These are phyloP conservation scores for Griposia aprilina DNA, from an alignment of 2,888 invertebrate species.

Conservation along the genomic window DNA sequence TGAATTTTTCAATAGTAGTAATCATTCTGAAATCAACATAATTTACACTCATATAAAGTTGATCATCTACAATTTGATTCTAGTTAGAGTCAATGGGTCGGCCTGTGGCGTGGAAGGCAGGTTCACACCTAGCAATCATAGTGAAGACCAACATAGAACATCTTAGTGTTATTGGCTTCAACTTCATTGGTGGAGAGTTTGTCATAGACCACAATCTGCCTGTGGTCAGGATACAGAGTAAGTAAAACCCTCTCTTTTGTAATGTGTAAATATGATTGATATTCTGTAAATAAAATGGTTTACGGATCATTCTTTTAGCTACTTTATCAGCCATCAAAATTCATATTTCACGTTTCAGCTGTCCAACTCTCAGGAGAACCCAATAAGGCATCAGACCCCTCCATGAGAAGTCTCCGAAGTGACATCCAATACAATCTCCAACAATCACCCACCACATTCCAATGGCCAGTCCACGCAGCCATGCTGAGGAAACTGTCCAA, in stretches of 20 bases:
- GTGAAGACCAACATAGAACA: constrained; percentile 94
- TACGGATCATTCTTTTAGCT: too few relatives aligned
- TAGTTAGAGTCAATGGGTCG: constrained; percentile 95
- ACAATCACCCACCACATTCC: constrained; percentile 75
- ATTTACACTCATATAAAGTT: neutral
- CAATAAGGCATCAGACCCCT: constrained; percentile 85
- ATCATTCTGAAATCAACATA: neutral
- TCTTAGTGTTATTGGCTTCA: constrained; percentile 93
- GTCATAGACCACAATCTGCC: constrained; percentile 94
- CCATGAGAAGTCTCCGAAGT: constrained; percentile 86
- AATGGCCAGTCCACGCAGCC: constrained; percentile 86
- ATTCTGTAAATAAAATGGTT: too few relatives aligned
- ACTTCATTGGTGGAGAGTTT: constrained; percentile 93
- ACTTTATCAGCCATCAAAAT: neutral
- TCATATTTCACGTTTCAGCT: constrained; percentile 75
- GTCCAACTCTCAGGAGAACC: constrained; percentile 86
- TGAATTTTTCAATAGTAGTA: neutral
- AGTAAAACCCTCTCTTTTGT: constrained; percentile 74
- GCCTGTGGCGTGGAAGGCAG: constrained; percentile 95
- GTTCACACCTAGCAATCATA: constrained; percentile 93
- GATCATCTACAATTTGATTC: constrained; percentile 33
- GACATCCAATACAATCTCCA: constrained; percentile 84
- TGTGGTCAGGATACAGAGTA: constrained; percentile 94
- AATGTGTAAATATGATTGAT: too few relatives aligned
- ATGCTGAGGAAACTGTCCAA: constrained; percentile 85